phyloP scores from a whole-genome alignment of 2,113 vertebrate species.

The Chrysochloris asiatica region DNA sequence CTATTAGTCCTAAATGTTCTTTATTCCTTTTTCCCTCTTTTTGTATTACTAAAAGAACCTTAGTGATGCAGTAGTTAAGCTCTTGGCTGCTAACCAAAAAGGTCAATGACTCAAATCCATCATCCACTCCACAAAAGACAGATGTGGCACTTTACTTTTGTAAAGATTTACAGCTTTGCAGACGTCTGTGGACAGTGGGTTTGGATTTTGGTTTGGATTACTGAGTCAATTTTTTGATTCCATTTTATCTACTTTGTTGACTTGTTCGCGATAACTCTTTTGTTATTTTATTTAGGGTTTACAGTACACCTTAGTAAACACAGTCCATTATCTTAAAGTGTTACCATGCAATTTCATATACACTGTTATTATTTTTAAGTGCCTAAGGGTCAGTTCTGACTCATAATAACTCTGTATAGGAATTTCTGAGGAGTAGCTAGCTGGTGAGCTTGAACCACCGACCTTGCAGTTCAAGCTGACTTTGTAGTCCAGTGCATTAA shows the following conservation, averaged over 20 bases:
- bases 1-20: background rate
- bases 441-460: too few species aligned
- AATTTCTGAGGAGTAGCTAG: too few species aligned
- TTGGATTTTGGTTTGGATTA: background rate
- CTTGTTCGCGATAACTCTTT: constrained; percentile 19
- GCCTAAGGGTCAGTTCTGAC: too few species aligned
- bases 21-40: background rate
- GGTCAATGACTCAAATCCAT: too few species aligned
- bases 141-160: background rate
- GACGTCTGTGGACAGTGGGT: too few species aligned
- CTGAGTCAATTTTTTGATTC: background rate
- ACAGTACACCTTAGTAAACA: background rate
- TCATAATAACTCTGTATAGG: too few species aligned
- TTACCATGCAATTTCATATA: too few species aligned
- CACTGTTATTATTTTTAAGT: too few species aligned
- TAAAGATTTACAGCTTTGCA: background rate
- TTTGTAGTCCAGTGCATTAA: too few species aligned
- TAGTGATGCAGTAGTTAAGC: background rate
- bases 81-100: background rate
- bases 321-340: background rate
- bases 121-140: background rate
- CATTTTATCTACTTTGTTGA: background rate
- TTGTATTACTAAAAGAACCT: background rate
- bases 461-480: too few species aligned
- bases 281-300: background rate